Base-by-base conservation (phyloP, 2,113 vertebrate species). In the Melanerpes aurifrons region DNA sequence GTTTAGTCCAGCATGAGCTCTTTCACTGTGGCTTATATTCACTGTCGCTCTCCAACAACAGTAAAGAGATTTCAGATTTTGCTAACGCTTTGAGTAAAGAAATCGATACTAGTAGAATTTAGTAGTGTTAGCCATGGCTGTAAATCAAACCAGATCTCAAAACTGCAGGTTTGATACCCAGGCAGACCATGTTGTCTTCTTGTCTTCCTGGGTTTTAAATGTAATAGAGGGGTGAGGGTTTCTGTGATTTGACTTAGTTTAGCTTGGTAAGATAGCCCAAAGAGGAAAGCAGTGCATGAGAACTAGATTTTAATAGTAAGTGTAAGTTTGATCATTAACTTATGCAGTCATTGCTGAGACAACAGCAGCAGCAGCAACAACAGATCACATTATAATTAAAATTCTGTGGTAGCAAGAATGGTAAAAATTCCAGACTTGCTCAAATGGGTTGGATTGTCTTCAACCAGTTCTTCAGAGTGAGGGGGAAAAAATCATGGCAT, bases 371-470 rank as follows among this genome's bases (percentile, higher is more conserved):
- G 21, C 54, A 64, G 6, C n/a, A 71, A 56, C 57, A 89, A 28
- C 20, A 48, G 57, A 19, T 20, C 9, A 9, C 61, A 53, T 31
- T 67, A 72, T 92, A 59, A 43, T 87, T 89, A 48, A 37, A 5
- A 16, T 76, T 86, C 28, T 13, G n/a, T 94, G 37, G 20, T 93
- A 53, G 53, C 40, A 40, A 68, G 72, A 15, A 35, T 87, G 82
- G 31, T 37, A 69, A 69, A 94, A 67, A 78, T 75, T 85, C 62
- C 53, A 61, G 35, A 53, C 67, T 93, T 83, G 62, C 70, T 94
- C 50, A 82, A 89, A 95, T 83, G 88, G 32, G 29, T 81, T 94
- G 85, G 70, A 57, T 93, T 96, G 59, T 83, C 90, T 96, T 94
- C 94, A 72, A 4, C 35, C 24, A 21, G 11, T 58, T 92, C 45